Conservation (phyloP, 2,888 invertebrate genomes). For the Stegophylla sp. region DNA sequence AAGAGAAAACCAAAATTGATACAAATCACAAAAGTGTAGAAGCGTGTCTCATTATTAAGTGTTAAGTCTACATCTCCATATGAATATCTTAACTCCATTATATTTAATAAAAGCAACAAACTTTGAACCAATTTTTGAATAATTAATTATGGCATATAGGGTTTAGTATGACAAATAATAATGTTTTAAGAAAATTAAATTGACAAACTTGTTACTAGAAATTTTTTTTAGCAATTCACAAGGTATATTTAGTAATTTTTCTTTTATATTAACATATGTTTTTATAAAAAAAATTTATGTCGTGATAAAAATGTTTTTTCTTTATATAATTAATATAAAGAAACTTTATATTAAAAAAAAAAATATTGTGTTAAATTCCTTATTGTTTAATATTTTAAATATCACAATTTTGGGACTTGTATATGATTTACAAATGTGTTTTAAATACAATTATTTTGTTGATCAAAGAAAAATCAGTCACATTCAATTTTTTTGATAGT, state of each 20-base stretch:
- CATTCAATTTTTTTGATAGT: neutral
- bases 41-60: neutral
- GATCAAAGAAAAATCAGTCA: neutral
- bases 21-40: conserved; percentile 54
- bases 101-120: conserved; percentile 2
- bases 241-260: conserved; percentile 26
- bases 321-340: too few species aligned
- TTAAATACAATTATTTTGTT: neutral
- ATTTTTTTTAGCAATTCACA: conserved; percentile 21
- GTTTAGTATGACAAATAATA: conserved; percentile 28
- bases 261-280: conserved; percentile 20
- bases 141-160: conserved; percentile 32
- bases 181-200: conserved; percentile 11
- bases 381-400: conserved; percentile 16
- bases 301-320: conserved; percentile 33
- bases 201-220: conserved; percentile 5
- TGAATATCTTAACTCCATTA: neutral
- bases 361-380: neutral
- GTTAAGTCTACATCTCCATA: neutral
- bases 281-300: conserved; percentile 11
- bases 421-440: neutral
- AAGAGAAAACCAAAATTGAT: conserved; percentile 57
- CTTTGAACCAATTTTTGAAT: conserved; percentile 14
- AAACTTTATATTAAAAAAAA: neutral
- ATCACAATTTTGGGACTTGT: neutral